Percentiles rank a stretch among this genome's conserved stretches.
Conservation (phyloP, 2,113 vertebrate species). For the Hippolais icterina region DNA sequence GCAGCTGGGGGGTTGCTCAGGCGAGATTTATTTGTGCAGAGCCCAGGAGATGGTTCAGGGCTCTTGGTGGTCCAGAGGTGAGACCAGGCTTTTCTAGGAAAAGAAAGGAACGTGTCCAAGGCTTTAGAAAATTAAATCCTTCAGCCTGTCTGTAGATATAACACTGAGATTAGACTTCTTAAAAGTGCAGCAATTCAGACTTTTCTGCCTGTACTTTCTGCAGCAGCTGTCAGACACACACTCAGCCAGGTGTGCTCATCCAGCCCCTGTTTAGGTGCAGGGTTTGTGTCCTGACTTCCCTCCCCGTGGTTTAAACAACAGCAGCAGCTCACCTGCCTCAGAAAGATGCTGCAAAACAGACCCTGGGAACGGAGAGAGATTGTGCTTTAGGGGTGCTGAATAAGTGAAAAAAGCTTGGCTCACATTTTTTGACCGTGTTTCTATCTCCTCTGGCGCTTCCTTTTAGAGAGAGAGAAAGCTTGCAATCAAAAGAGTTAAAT, state of each 20-base stretch:
- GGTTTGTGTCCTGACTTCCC: not conserved
- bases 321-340: not conserved
- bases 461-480: constrained; percentile 8
- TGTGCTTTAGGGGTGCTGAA: not conserved
- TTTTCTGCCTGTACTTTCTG: not conserved
- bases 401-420: not conserved
- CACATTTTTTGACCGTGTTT: not conserved
- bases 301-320: not conserved
- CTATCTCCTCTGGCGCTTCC: not conserved
- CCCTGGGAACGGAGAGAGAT: not conserved
- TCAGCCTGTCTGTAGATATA: not conserved
- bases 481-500: constrained; percentile 20
- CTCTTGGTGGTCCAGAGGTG: not conserved
- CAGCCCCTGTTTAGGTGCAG: not conserved
- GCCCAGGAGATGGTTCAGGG: not conserved
- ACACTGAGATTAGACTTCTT: not conserved
- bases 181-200: not conserved
- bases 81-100: not conserved
- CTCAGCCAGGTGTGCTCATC: not conserved
- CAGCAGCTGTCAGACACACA: not conserved
- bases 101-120: not conserved
- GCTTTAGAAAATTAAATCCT: not conserved
- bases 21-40: not conserved
- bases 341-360: not conserved
- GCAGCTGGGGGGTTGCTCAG: not conserved